These are phyloP conservation scores for Vicugna pacos DNA, from an alignment of 2,113 vertebrate species.

Conservation along the genomic window DNA sequence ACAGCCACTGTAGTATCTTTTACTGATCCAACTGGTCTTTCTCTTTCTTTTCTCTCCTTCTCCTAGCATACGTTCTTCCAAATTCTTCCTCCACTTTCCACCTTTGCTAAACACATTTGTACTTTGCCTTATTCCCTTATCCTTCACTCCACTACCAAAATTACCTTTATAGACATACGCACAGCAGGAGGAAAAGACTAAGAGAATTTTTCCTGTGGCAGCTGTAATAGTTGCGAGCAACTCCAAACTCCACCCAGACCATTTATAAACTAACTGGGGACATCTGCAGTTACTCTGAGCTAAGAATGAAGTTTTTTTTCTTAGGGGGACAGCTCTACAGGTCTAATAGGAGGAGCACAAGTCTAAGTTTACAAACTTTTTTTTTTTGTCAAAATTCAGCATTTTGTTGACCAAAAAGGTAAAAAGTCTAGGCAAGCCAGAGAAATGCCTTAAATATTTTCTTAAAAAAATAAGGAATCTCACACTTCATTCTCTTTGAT, in stretches of 20 bases:
- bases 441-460: constrained; percentile 56
- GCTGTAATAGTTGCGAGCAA: neutral
- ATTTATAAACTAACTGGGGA: neutral
- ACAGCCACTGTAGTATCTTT: neutral
- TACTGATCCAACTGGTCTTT: neutral
- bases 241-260: neutral
- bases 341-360: neutral
- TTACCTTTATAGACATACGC: neutral
- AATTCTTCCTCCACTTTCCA: neutral
- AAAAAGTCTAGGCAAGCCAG: neutral
- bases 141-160: neutral
- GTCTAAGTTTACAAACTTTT: neutral
- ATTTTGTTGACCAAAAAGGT: constrained; percentile 47
- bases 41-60: neutral
- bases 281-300: neutral
- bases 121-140: neutral
- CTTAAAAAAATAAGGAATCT: neutral
- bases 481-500: neutral
- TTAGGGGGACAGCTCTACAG: neutral
- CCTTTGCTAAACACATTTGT: neutral
- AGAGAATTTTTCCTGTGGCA: neutral
- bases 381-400: neutral
- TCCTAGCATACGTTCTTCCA: neutral
- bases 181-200: neutral
- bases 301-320: neutral